phyloP scores from a whole-genome alignment of 53 echinoderm and acorn worm genomes.

The Zoroaster sp. region DNA sequence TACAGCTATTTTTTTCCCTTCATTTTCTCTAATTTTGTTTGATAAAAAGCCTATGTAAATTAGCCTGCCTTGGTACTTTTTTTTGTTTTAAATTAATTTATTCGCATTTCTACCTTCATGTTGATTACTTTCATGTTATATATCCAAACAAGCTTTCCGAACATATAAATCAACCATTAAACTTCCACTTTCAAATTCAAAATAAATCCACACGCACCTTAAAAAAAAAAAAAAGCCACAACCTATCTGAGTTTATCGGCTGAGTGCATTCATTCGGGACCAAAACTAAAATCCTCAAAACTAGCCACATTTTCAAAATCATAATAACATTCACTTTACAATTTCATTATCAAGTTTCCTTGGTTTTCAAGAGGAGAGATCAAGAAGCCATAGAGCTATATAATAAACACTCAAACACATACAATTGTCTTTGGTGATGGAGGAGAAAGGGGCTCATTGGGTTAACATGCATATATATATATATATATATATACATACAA shows the following conservation, averaged over 20 bases:
- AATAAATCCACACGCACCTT: background rate
- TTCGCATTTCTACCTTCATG: too few species aligned
- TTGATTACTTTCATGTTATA: too few species aligned
- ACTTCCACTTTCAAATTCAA: background rate
- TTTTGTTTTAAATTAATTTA: background rate
- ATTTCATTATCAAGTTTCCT: background rate
- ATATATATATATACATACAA: background rate
- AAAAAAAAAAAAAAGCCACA: background rate
- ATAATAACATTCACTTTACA: background rate
- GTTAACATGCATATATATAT: background rate
- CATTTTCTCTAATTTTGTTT: background rate
- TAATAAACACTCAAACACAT: background rate
- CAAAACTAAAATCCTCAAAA: background rate
- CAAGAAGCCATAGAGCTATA: background rate
- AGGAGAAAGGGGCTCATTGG: background rate
- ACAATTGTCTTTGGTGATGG: background rate
- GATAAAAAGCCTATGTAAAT: background rate
- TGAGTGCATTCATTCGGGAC: constrained; percentile 3
- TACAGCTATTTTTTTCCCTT: constrained; percentile 9
- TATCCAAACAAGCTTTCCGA: too few species aligned
- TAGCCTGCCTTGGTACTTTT: background rate
- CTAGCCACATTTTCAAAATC: background rate
- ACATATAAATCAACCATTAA: too few species aligned
- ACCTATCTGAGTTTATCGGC: background rate
- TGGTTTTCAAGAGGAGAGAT: background rate